A percentile compares a stretch with the other conserved stretches of the same genome.
Evolutionary conservation across 2,797 vertebrate genomes (phyloP).

Genomic region (Macropus fuliginosus): DNA sequence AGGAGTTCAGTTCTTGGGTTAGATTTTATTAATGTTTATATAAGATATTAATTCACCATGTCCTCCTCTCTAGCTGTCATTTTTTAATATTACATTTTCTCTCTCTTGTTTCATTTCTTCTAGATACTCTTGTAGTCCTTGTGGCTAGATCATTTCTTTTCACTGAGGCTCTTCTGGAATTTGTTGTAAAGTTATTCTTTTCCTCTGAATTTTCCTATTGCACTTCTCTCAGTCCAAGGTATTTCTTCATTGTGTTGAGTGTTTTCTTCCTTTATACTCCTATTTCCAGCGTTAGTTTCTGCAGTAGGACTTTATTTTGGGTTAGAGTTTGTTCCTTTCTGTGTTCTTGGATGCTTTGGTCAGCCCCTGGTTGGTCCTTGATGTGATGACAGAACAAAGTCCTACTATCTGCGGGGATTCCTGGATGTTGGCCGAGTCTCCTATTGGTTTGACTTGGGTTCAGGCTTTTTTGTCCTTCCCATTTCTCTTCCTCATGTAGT

Average conservation of each 20-base stretch:
- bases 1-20: background rate
- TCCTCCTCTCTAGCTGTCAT: background rate
- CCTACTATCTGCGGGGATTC: background rate
- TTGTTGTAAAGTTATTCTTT: slow-evolving; percentile 1
- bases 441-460: background rate
- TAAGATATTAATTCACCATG: background rate
- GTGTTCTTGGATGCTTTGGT: background rate
- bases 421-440: background rate
- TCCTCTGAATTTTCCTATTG: background rate
- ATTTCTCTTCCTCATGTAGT: background rate
- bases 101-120: background rate
- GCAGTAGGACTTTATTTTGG: background rate
- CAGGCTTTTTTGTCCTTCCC: background rate
- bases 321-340: background rate
- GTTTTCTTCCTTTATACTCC: background rate
- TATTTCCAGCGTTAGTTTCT: background rate
- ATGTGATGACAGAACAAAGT: background rate
- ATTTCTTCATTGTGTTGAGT: background rate
- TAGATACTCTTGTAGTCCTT: background rate
- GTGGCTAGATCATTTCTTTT: slow-evolving; percentile 7
- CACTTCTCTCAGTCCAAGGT: background rate
- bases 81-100: background rate
- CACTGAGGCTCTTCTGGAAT: background rate
- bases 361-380: background rate
- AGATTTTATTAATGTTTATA: background rate